Evolutionary conservation across 1,140 invertebrate genomes (phyloP), one percentile per base, ranked within the genome.

Genomic region (Cyphomyrmex costatus): DNA sequence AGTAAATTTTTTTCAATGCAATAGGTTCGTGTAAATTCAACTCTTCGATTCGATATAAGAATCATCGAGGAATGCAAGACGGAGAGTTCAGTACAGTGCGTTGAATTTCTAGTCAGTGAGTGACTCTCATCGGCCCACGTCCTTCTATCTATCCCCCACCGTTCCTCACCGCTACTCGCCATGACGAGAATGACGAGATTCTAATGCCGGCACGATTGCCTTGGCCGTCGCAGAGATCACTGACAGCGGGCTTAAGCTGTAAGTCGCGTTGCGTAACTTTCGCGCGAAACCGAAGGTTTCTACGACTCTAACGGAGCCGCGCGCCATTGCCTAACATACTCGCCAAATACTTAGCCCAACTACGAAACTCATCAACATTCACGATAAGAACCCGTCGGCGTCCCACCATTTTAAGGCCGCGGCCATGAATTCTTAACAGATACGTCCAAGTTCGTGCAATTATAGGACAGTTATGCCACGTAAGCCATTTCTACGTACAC

Each of bases 211-310:
- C 27, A 30, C 46, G 60, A 49, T 90, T 21, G 88, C 88, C 88
- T 90, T 90, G 88, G 88, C 88, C 88, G 85, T 89, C 88, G 76
- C 56, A 19, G 73, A 49, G 87, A 77, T 83, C 86, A 80, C 86
- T 80, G 85, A 74, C 60, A 86, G 82, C 68, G 14, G 61, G 21
- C 66, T 42, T 42, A 16, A 61, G 30, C 36, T 77, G 56, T 21
- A 46, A 33, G 16, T 36, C 70, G n/a, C 30, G 70, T 90, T 90
- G 86, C 83, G 88, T 77, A 90, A 90, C 70, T 77, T 36, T 30
- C 77, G 63, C 77, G 88, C 77, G 86, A 90, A 90, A 89, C 61
- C 66, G 76, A 90, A 85, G 82, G 86, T 85, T 58, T n/a, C 77
- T 53, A 2, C 71, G 46, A 49, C 42, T 71, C 83, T 89, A 88